A percentile compares a stretch with the other conserved stretches of the same genome.
These are phyloP conservation scores for Chirona hameri DNA, from an alignment of 2,888 invertebrate genomes.

Conservation along the genomic window DNA sequence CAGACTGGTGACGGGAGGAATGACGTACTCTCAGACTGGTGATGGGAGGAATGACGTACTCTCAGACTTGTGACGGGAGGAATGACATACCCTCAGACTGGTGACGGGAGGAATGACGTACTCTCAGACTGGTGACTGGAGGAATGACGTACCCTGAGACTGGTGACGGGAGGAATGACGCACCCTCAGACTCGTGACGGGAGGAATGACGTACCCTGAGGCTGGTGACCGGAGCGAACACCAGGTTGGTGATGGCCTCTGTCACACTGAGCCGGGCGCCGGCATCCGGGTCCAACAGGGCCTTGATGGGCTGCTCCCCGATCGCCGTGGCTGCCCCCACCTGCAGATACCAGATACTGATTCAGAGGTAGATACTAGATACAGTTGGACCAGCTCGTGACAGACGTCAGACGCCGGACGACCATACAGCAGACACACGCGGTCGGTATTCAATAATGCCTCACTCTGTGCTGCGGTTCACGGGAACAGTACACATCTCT, in stretches of 20 bases:
- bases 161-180: neutral
- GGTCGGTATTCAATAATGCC: too few relatives aligned
- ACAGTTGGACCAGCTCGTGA: too few relatives aligned
- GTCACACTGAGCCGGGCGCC: conserved; percentile 93
- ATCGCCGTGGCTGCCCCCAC: conserved; percentile 91
- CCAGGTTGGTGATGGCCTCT: conserved; percentile 90
- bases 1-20: conserved; percentile 2
- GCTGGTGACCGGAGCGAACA: conserved; percentile 60
- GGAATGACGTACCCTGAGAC: conserved; percentile 48
- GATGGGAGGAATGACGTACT: conserved; percentile 1
- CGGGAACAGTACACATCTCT: too few relatives aligned
- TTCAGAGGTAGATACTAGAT: too few relatives aligned
- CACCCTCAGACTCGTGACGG: conserved; percentile 58
- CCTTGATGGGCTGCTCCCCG: conserved; percentile 96
- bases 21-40: neutral
- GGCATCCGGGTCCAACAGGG: conserved; percentile 72
- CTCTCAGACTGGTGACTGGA: too few relatives aligned
- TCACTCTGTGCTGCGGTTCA: too few relatives aligned
- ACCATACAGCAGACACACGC: too few relatives aligned
- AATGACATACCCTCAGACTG: conserved; percentile 2
- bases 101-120: neutral
- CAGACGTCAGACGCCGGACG: too few relatives aligned
- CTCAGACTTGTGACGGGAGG: conserved; percentile 3
- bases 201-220: conserved; percentile 50
- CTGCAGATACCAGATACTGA: conserved; percentile 41